A percentile compares a stretch with the other conserved stretches of the same genome.
phyloP scores from a whole-genome alignment of 2,113 vertebrate genomes.

The Phalacrocorax carbo region DNA sequence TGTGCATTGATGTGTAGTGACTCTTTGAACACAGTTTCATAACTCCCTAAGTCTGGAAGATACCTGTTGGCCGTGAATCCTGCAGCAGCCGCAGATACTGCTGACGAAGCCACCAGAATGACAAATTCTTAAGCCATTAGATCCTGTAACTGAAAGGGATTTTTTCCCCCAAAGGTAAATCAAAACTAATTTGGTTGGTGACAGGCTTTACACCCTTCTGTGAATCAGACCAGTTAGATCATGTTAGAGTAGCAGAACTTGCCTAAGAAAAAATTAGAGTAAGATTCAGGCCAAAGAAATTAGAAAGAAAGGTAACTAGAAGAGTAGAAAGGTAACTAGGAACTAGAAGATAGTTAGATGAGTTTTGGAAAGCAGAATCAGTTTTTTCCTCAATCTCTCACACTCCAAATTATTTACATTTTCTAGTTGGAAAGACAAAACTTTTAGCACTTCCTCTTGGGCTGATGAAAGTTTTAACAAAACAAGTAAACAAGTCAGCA shows the following conservation, averaged over 20 bases:
- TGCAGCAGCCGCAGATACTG: background rate
- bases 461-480: background rate
- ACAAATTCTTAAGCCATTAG: background rate
- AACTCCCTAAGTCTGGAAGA: background rate
- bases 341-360: background rate
- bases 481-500: background rate
- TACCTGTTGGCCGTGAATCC: background rate
- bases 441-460: background rate
- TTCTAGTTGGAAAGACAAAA: background rate
- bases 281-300: background rate
- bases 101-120: background rate
- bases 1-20: background rate
- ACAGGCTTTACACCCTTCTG: background rate
- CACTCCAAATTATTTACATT: background rate
- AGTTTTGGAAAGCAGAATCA: background rate
- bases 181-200: background rate
- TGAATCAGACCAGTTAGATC: constrained; percentile 10
- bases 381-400: background rate
- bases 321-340: background rate
- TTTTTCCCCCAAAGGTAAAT: background rate
- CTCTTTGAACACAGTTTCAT: background rate
- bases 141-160: background rate
- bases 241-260: constrained; percentile 4
- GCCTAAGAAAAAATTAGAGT: background rate
- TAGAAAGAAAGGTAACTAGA: background rate